Percentiles rank a stretch among this genome's conserved stretches.
These are phyloP conservation scores for Epicauta chinensis DNA, from an alignment of 1,140 invertebrate genomes.

Conservation along the genomic window DNA sequence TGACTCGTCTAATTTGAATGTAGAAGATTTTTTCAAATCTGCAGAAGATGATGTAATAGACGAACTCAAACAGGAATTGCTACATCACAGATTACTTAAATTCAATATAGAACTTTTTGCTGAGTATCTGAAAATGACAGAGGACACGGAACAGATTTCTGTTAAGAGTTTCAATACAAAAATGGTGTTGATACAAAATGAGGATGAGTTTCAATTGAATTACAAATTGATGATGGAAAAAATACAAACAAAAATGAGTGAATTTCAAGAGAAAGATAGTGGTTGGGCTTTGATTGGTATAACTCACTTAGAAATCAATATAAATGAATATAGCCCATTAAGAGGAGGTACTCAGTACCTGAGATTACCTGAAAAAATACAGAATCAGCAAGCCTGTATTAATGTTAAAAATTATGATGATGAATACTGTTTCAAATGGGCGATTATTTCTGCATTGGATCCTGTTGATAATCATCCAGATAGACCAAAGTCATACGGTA, in stretches of 20 bases:
- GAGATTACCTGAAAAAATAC: not conserved
- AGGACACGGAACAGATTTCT: no score
- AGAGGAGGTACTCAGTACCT: not conserved
- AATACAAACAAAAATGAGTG: constrained; percentile 19
- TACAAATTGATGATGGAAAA: no score
- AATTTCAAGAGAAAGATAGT: constrained; percentile 35
- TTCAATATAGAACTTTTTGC: no score
- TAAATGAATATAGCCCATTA: not conserved
- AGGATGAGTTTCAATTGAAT: no score
- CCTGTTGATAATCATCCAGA: constrained; percentile 14
- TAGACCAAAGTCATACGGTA: constrained; percentile 19
- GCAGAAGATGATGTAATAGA: no score
- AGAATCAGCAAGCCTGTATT: constrained; percentile 9
- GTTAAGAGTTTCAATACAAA: no score
- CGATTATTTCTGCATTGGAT: constrained; percentile 29
- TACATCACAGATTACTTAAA: no score
- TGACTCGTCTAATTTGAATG: no score
- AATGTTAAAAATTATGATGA: constrained; percentile 42
- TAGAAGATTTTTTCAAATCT: no score
- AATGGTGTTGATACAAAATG: no score
- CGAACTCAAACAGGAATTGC: no score
- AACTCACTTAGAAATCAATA: not conserved
- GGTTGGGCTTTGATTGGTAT: constrained; percentile 37
- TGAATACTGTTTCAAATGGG: constrained; percentile 38
- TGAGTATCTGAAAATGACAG: no score